Evolutionary conservation across 2,888 invertebrate genomes (phyloP).

Genomic region (Rhaphigaster nebulosa): DNA sequence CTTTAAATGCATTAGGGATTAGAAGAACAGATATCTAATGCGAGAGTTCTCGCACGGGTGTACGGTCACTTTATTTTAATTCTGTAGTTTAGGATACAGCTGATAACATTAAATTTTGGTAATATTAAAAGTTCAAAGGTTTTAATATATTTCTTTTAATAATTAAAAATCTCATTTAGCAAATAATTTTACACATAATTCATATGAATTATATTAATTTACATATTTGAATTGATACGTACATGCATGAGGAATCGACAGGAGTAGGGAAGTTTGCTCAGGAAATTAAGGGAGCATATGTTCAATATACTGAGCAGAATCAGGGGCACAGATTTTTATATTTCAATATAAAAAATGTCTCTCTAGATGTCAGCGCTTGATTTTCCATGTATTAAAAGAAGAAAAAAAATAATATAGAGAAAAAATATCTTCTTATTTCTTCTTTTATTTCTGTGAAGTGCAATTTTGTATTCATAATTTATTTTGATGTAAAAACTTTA

Average conservation of each 20-base stretch:
- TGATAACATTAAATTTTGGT: too few relatives aligned
- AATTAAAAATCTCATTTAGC: neutral
- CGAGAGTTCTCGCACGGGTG: too few relatives aligned
- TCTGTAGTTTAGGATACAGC: too few relatives aligned
- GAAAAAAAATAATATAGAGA: neutral
- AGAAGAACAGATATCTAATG: too few relatives aligned
- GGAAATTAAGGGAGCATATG: conserved; percentile 33
- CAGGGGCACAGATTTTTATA: neutral
- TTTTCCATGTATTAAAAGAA: neutral
- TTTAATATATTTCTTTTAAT: too few relatives aligned
- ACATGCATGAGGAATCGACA: neutral
- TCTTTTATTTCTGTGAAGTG: too few relatives aligned
- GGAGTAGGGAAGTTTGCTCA: neutral
- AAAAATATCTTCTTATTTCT: neutral
- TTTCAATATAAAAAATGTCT: neutral
- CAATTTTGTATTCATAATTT: too few relatives aligned
- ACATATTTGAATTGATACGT: neutral
- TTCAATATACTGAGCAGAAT: neutral
- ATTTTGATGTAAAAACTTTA: too few relatives aligned
- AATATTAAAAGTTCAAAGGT: too few relatives aligned
- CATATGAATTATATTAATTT: neutral
- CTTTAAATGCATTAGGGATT: too few relatives aligned
- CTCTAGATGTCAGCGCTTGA: neutral
- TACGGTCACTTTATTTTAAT: too few relatives aligned
- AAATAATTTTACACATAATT: neutral